Evolutionary conservation across 2,888 invertebrate species (phyloP).

Genomic region (Ectemnius lituratus): DNA sequence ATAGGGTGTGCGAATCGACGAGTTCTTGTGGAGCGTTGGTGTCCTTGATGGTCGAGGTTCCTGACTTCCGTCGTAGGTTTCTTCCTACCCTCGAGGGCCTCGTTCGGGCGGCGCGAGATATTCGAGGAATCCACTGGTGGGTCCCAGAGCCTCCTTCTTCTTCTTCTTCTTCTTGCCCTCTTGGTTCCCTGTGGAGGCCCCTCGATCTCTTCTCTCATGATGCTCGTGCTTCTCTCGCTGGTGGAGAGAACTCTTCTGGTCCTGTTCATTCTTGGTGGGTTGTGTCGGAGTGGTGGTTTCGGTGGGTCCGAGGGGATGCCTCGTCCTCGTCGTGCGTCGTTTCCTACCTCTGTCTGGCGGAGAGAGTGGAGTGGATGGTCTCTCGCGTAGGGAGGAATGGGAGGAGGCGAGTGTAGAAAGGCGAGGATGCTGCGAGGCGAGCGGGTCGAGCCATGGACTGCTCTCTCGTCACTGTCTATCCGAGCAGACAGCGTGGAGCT

Average conservation of each 20-base stretch:
- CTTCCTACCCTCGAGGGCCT: conserved; percentile 49
- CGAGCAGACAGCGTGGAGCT: conserved; percentile 78
- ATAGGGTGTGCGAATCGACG: conserved; percentile 9
- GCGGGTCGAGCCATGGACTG: conserved; percentile 60
- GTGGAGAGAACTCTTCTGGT: background rate
- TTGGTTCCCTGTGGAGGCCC: conserved; percentile 18
- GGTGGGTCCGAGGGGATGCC: conserved; percentile 37
- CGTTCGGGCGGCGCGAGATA: conserved; percentile 59
- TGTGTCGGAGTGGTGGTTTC: conserved; percentile 36
- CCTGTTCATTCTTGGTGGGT: background rate
- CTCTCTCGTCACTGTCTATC: conserved; percentile 78
- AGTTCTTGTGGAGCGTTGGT: conserved; percentile 4
- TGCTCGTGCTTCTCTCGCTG: no score
- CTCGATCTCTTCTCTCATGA: background rate
- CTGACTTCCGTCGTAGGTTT: conserved; percentile 54
- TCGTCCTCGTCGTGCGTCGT: conserved; percentile 31
- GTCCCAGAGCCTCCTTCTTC: conserved; percentile 48
- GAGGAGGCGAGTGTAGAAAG: no score
- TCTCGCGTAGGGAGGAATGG: no score
- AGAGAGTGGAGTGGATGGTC: no score
- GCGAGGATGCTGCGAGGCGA: conserved; percentile 47
- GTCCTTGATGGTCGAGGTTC: conserved; percentile 36
- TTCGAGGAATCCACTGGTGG: conserved; percentile 69
- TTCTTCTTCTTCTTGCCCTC: conserved; percentile 26
- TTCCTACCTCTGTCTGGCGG: conserved; percentile 19